A percentile compares a stretch with the other conserved stretches of the same genome.
Evolutionary conservation across 2,113 vertebrate genomes (phyloP).

Genomic region (Romanogobio albipinnatus): DNA sequence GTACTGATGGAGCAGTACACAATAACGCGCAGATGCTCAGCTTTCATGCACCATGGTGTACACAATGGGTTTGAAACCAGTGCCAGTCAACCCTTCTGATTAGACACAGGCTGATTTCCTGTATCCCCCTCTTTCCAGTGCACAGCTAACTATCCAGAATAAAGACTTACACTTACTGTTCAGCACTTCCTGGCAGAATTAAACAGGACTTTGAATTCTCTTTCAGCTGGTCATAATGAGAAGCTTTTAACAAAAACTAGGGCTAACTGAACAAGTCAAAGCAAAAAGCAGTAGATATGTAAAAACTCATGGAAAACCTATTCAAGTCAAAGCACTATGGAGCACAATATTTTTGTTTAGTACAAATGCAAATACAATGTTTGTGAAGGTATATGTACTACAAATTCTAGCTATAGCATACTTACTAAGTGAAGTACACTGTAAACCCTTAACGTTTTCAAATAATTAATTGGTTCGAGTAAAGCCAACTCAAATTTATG

Average conservation of each 20-base stretch:
- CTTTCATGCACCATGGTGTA: constrained; percentile 8
- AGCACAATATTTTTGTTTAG: neutral
- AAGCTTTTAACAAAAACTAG: constrained; percentile 13
- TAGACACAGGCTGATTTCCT: neutral
- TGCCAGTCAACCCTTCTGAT: constrained; percentile 13
- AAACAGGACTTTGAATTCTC: constrained; percentile 37
- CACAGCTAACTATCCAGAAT: neutral
- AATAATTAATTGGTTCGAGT: no score
- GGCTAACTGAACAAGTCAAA: constrained; percentile 18
- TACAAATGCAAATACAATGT: neutral
- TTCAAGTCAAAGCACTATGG: neutral
- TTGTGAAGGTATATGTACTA: neutral
- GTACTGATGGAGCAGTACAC: neutral
- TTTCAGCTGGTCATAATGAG: constrained; percentile 40
- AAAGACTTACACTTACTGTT: neutral
- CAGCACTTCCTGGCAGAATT: neutral
- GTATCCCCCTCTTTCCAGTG: neutral
- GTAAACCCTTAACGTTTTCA: no score
- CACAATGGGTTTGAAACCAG: neutral
- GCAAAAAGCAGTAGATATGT: neutral
- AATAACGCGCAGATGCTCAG: neutral
- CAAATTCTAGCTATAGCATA: neutral
- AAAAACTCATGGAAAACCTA: neutral
- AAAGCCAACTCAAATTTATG: no score
- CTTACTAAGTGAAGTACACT: neutral